A percentile compares a stretch with the other conserved stretches of the same genome.
phyloP scores from a whole-genome alignment of 2,113 vertebrate genomes.

The Cebidichthys violaceus region DNA sequence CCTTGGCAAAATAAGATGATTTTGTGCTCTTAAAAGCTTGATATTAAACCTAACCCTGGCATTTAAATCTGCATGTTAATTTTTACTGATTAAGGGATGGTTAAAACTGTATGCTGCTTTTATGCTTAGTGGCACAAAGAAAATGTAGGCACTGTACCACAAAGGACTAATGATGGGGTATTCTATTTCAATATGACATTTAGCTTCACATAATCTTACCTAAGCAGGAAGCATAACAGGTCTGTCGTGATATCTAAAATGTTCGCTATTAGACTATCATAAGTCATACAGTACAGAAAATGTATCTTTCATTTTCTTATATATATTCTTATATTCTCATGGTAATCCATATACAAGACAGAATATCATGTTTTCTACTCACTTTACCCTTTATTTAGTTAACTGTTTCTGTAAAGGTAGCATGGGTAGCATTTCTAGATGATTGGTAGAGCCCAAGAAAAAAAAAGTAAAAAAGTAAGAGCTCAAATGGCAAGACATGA shows the following conservation, averaged over 20 bases:
- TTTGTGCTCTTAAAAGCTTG: conserved; percentile 31
- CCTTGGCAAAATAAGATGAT: conserved; percentile 49
- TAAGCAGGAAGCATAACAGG: too few relatives aligned
- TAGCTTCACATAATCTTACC: conserved; percentile 1
- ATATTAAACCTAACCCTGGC: conserved; percentile 59
- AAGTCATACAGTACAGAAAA: not conserved
- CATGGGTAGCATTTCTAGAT: not conserved
- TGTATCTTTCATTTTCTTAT: not conserved
- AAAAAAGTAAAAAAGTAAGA: too few relatives aligned
- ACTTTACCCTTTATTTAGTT: not conserved
- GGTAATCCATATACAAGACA: not conserved
- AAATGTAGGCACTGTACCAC: conserved; percentile 6
- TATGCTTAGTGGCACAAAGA: conserved; percentile 21
- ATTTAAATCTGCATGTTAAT: conserved; percentile 57
- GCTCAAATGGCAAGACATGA: conserved; percentile 27
- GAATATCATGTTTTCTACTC: not conserved
- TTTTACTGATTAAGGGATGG: conserved; percentile 31
- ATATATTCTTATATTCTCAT: too few relatives aligned
- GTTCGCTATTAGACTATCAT: not conserved
- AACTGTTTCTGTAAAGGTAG: not conserved
- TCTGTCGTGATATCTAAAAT: not conserved
- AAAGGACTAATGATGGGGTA: conserved; percentile 21
- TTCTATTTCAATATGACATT: conserved; percentile 36
- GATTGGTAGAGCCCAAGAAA: conserved; percentile 3
- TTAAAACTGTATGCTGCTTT: conserved; percentile 15